phyloP scores from a whole-genome alignment of 2,888 invertebrate genomes.

The Idaea biselata region DNA sequence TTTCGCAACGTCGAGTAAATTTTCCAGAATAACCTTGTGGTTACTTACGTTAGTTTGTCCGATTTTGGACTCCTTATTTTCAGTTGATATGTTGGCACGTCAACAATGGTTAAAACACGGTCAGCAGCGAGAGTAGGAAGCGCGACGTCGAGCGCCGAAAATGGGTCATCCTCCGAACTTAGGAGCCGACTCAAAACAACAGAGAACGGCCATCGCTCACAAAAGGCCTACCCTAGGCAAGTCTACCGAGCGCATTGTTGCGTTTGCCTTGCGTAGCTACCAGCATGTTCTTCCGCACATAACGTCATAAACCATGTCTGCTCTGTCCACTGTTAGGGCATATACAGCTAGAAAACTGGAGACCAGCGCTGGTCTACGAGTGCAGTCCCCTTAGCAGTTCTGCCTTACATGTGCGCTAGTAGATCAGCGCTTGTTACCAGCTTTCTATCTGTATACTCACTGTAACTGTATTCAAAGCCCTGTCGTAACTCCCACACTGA shows the following conservation, averaged over 20 bases:
- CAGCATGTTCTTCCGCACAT: constrained; percentile 42
- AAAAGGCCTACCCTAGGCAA: constrained; percentile 72
- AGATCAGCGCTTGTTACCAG: too few species aligned
- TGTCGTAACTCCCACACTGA: not conserved
- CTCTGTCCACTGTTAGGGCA: constrained; percentile 21
- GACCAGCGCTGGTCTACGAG: not conserved
- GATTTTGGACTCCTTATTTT: constrained; percentile 75
- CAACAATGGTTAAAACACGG: constrained; percentile 81
- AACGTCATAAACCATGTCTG: constrained; percentile 19
- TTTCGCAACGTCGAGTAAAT: constrained; percentile 60
- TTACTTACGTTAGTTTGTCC: constrained; percentile 68
- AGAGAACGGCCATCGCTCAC: constrained; percentile 69
- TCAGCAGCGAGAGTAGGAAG: constrained; percentile 78
- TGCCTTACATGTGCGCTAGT: too few species aligned
- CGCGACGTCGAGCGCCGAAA: constrained; percentile 65
- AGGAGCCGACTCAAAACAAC: constrained; percentile 67
- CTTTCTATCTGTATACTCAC: too few species aligned
- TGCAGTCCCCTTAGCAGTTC: too few species aligned
- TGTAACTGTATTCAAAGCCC: not conserved
- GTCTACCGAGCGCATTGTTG: constrained; percentile 49
- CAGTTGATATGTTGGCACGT: constrained; percentile 78
- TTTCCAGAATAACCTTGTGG: constrained; percentile 68
- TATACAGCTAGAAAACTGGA: not conserved
- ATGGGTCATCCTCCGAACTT: constrained; percentile 71
- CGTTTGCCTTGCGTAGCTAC: constrained; percentile 88